Evolutionary conservation across 1,140 invertebrate species (phyloP), one percentile per base, ranked within the genome.

Genomic region (Caenorhabditis latens): DNA sequence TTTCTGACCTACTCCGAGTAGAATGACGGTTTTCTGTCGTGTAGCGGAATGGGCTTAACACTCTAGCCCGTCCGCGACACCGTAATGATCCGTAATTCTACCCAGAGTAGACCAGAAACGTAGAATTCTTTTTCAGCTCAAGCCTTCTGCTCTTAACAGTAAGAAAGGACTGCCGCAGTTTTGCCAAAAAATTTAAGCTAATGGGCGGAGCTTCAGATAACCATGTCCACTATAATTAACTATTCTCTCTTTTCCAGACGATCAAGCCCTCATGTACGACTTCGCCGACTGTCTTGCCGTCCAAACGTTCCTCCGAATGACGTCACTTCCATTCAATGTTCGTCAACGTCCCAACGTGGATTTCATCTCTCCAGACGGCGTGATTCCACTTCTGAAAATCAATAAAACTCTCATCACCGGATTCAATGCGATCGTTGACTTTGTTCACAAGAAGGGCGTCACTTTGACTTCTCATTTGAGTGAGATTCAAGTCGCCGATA

Each of bases 301-400:
- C 4, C 89, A 90, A 32, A 96, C 97, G 7, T 98, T 96, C 93
- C 93, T 99, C 1, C 96, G 96, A 94, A 98, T 99, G 96, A 96
- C 96, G 91, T 95, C 95, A 83, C 93, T 99, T 1, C 95, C 96
- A 16, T 98, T 93, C 89, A 88, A 90, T 48, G 90, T 94, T 13
- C 93, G 96, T 89, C 95, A 96, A 88, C 94, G 95, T 90, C 95
- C 95, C 85, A 99, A 99, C 94, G 97, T 97, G 0, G 97, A 98
- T 92, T 96, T 96, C 90, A 99, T 99, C 96, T 98, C 97, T 0
- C 97, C 97, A 0, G 96, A 96, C 24, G 96, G 95, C 0, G 94
- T 95, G 89, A 95, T 98, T 53, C 97, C 97, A 0, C 97, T 98
- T 91, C 95, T 99, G 85, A 95, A 96, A 92, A 95, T 96, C 90